phyloP scores from a whole-genome alignment of 2,888 invertebrate species.

The Tethea ocularis region DNA sequence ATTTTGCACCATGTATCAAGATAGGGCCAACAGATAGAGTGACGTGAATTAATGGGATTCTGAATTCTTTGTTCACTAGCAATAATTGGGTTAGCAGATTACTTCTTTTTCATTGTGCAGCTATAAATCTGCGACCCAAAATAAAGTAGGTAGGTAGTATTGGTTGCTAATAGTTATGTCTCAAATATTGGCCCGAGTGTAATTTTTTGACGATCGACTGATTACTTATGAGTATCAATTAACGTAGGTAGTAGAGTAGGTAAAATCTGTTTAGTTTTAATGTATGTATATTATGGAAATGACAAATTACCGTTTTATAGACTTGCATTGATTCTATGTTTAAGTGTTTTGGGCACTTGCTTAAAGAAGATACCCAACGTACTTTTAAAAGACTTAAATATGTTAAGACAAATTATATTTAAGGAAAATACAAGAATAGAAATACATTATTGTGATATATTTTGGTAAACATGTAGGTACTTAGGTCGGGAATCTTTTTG shows the following conservation, averaged over 20 bases:
- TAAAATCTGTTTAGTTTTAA: neutral
- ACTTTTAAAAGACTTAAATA: constrained; percentile 20
- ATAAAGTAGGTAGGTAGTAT: too few species aligned
- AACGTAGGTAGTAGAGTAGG: neutral
- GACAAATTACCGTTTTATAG: neutral
- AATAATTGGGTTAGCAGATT: neutral
- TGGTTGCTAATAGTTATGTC: neutral
- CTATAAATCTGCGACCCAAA: too few species aligned
- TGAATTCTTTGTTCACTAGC: neutral
- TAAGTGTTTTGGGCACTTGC: neutral
- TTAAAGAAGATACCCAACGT: constrained; percentile 2
- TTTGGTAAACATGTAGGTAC: constrained; percentile 23
- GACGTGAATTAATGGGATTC: neutral
- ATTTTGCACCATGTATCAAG: neutral
- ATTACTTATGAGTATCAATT: neutral
- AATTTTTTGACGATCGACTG: neutral
- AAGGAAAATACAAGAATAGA: constrained; percentile 13
- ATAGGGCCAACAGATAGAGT: neutral
- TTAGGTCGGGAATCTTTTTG: constrained; percentile 10
- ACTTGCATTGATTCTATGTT: neutral
- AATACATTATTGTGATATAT: constrained; percentile 45
- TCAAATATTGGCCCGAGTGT: neutral
- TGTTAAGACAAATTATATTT: constrained; percentile 20
- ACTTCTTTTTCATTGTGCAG: too few species aligned
- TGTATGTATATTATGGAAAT: neutral